These are phyloP conservation scores for Aspidoscelis tigris DNA, from an alignment of 2,113 vertebrate species.

Conservation along the genomic window DNA sequence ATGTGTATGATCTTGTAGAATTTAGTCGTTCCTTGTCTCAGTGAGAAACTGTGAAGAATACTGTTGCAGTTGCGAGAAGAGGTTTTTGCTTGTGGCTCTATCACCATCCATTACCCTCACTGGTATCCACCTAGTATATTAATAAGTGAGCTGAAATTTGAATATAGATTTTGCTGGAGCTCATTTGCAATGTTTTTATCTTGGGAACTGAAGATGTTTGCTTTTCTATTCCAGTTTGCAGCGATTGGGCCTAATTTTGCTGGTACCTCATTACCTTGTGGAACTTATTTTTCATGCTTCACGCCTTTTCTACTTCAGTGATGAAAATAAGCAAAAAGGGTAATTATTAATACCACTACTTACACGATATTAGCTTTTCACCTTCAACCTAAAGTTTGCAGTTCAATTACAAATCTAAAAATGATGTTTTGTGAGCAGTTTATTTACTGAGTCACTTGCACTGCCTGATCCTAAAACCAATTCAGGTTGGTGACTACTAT, in stretches of 20 bases:
- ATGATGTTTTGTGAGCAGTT: background rate
- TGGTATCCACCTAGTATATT: background rate
- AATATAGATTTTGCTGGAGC: background rate
- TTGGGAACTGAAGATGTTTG: background rate
- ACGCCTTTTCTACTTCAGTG: constrained; percentile 86
- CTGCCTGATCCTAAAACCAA: background rate
- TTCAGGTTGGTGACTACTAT: background rate
- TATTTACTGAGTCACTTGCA: background rate
- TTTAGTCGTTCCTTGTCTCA: background rate
- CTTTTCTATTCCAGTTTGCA: constrained; percentile 74
- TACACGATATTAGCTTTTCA: too few relatives aligned
- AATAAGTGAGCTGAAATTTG: background rate
- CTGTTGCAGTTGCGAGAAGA: too few relatives aligned
- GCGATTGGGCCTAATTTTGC: constrained; percentile 81
- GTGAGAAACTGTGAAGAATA: background rate
- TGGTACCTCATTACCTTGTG: constrained; percentile 87
- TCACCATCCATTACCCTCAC: too few relatives aligned
- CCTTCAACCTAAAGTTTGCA: too few relatives aligned
- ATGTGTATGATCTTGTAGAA: background rate
- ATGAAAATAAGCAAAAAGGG: constrained; percentile 88
- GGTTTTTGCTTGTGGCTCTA: too few relatives aligned
- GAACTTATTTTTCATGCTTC: constrained; percentile 87
- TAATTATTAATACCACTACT: constrained; percentile 46
- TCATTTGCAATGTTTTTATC: background rate
- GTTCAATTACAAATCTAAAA: too few relatives aligned